Conservation (phyloP, 2,797 vertebrate species). For the Gephyroberyx darwinii region DNA sequence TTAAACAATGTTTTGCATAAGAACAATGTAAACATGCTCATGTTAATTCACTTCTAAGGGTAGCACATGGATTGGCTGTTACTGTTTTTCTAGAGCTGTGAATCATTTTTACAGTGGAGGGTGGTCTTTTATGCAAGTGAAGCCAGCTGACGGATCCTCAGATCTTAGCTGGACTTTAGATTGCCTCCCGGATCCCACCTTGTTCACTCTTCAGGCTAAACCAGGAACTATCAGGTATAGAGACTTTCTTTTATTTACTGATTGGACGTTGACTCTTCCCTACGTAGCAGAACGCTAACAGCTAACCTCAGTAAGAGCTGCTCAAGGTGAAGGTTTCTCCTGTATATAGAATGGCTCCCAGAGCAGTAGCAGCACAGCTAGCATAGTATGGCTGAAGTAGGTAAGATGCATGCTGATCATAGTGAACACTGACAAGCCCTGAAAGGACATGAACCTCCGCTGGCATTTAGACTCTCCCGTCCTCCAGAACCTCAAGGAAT, state of each 20-base stretch:
- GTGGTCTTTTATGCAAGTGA: constrained; percentile 76
- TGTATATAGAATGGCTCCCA: constrained; percentile 43
- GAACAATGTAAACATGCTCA: constrained; percentile 34
- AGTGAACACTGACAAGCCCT: no score
- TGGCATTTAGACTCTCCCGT: not conserved
- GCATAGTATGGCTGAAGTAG: no score
- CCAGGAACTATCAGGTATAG: constrained; percentile 83
- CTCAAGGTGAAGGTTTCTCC: constrained; percentile 27
- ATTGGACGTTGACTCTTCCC: constrained; percentile 66
- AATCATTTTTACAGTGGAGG: constrained; percentile 72
- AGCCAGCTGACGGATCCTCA: constrained; percentile 13
- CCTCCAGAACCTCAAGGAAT: constrained; percentile 17
- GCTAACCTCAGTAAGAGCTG: constrained; percentile 64
- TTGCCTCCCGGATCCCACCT: constrained; percentile 45
- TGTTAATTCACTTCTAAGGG: constrained; percentile 30
- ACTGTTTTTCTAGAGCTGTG: constrained; percentile 78
- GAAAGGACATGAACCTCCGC: no score
- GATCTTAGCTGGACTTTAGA: no score
- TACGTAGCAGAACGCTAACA: constrained; percentile 72
- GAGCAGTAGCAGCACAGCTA: constrained; percentile 14
- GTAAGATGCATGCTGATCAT: no score
- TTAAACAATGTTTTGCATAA: constrained; percentile 69
- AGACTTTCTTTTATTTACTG: constrained; percentile 59
- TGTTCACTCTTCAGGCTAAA: constrained; percentile 74
- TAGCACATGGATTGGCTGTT: constrained; percentile 70